These are phyloP conservation scores for Ornithoptera priamus DNA, from an alignment of 2,888 invertebrate species.

Conservation along the genomic window DNA sequence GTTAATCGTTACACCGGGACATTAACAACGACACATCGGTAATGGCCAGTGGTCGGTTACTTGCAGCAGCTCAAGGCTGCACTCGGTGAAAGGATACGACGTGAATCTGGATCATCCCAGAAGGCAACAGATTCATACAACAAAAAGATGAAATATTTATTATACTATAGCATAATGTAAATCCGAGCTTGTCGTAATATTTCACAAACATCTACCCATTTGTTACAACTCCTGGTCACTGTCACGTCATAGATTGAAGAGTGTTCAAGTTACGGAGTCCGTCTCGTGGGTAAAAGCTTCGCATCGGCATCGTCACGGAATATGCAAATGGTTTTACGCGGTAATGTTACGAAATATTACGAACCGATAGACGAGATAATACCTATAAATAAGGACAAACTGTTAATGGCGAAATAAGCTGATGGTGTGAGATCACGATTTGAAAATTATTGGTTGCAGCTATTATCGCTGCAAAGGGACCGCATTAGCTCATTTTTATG, in stretches of 20 bases:
- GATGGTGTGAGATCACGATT: conserved; percentile 72
- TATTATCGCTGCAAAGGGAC: conserved; percentile 59
- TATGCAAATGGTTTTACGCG: conserved; percentile 73
- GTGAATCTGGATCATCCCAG: conserved; percentile 76
- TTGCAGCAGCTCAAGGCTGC: conserved; percentile 65
- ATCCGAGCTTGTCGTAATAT: conserved; percentile 14
- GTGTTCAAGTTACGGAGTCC: conserved; percentile 8
- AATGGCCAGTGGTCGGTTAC: conserved; percentile 66
- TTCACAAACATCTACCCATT: conserved; percentile 18
- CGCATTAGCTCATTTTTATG: conserved; percentile 38
- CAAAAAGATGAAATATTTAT: conserved; percentile 14
- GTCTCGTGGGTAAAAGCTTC: conserved; percentile 42
- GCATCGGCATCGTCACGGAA: conserved; percentile 59
- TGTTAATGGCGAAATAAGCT: conserved; percentile 71
- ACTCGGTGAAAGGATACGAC: conserved; percentile 68
- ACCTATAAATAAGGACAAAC: conserved; percentile 73
- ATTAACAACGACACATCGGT: conserved; percentile 66
- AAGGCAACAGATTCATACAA: conserved; percentile 33
- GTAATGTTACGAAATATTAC: conserved; percentile 64
- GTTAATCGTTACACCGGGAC: conserved; percentile 66
- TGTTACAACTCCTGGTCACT: conserved; percentile 14
- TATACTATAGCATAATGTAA: conserved; percentile 22
- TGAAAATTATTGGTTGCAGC: conserved; percentile 57
- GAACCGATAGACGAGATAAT: conserved; percentile 69
- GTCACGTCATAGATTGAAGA: conserved; percentile 23